Evolutionary conservation across 1,140 invertebrate genomes (phyloP), one percentile per base, ranked within the genome.

Genomic region (Lucilia sericata): DNA sequence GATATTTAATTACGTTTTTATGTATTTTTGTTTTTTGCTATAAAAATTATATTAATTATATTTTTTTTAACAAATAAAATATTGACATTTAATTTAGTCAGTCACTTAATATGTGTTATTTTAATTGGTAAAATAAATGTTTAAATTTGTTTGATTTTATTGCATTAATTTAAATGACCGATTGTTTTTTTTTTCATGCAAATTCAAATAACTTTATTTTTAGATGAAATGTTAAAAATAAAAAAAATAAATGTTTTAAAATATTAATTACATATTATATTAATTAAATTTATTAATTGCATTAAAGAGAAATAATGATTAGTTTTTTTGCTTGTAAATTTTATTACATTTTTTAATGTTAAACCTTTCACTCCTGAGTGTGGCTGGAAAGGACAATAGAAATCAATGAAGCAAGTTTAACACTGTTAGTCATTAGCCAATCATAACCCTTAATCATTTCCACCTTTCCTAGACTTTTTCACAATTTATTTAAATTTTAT

Each of bases 21-120:
- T 14, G 9, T n/a, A n/a, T 60, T 60, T 60, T 17, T n/a, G 3
- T n/a, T 17, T n/a, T 60, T 17, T n/a, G 55, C 55, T 60, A 7
- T 17, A 60, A n/a, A 60, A 60, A 60, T 60, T 13, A 17, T 60
- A 30, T 30, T 30, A 30, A 30, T 30, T 1, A 30, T 60, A 60
- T 60, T 7, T 60, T 60, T n/a, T n/a, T 60, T 42, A 3, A 60
- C 3, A 17, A 60, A n/a, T 14, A 60, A 60, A 60, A 60, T 60
- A 60, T 60, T 60, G 55, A 60, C 55, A 60, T 60, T 60, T 60
- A 17, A 60, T 60, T 60, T 60, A 60, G 14, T n/a, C 55, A 60
- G 17, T 60, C 55, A 60, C n/a, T 60, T 60, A n/a, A 60, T 60
- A 60, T 60, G 14, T n/a, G 4, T 60, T 60, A 60, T 60, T 60